Evolutionary conservation across 2,888 invertebrate species (phyloP), one percentile per base, ranked within the genome.

Genomic region (Polymixis lichenea): DNA sequence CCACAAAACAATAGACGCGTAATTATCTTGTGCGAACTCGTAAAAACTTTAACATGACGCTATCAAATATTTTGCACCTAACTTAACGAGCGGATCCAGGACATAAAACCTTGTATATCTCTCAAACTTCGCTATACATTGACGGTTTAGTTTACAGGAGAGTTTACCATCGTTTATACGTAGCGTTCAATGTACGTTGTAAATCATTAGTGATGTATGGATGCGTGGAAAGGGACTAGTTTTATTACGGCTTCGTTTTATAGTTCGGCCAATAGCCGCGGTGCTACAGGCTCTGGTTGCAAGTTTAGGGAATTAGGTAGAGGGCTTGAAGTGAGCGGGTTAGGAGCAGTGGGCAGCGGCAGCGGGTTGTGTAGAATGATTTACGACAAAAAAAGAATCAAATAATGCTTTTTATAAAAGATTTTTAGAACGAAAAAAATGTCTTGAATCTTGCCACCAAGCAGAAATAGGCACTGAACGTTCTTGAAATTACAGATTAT

Each of bases 181-280:
- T n/a, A 88, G 78, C 86, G 78, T 85, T 86, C 92, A 78, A 90
- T 92, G 92, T 86, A 90, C 80, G 78, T 80, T 77, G 86, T 81
- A 90, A 86, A 89, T 95, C 94, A 95, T 95, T 95, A 95, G 95
- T 92, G 93, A 95, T 95, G 95, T 94, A 95, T 95, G 95, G 94
- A 93, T 91, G 91, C 92, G 91, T 78, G 89, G 90, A 89, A 92
- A 92, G 92, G 94, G 93, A 87, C 89, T 89, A 89, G 91, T 94
- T 95, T 95, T 95, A 94, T 93, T 93, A 92, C 92, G 93, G 92
- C 84, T 89, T 89, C 86, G 91, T 94, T 95, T 95, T 96, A 96
- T 95, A 94, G 95, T 93, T 92, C 91, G 91, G 90, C 89, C 91
- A 91, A 94, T 92, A 92, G 92, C 92, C 90, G 83, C 89, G 83